Evolutionary conservation across 92 coral and sea anemone species (phyloP).

Genomic region (Epizoanthus stellaris): DNA sequence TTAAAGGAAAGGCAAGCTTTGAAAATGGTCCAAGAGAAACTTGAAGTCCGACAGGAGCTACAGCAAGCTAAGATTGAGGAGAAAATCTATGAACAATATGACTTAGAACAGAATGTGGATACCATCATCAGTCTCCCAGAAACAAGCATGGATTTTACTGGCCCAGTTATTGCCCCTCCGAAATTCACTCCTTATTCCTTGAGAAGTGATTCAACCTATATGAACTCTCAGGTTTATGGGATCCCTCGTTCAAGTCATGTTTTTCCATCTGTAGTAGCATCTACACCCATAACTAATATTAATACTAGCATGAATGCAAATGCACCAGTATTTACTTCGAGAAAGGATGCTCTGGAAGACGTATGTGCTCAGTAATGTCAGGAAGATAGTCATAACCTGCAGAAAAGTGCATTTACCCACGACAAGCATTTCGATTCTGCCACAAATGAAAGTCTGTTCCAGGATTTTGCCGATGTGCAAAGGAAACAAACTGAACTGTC

Average conservation of each 20-base stretch:
- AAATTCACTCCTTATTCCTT: too few species aligned
- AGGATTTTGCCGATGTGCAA: conserved; percentile 63
- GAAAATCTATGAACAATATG: conserved; percentile 61
- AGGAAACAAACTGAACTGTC: conserved; percentile 64
- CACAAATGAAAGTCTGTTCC: too few species aligned
- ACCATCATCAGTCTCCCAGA: conserved; percentile 11
- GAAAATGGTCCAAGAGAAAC: conserved; percentile 61
- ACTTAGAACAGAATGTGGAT: conserved; percentile 30
- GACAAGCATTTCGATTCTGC: too few species aligned
- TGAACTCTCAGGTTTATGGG: too few species aligned
- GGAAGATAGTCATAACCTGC: background rate
- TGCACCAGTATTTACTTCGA: background rate
- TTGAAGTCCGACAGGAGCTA: conserved; percentile 57
- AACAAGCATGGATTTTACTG: background rate
- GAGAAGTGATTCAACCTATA: too few species aligned
- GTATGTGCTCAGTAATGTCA: background rate
- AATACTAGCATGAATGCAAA: background rate
- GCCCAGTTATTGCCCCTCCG: too few species aligned
- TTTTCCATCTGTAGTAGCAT: background rate
- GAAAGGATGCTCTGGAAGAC: background rate
- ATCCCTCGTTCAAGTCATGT: background rate
- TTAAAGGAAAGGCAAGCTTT: conserved; percentile 60
- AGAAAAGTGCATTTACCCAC: background rate
- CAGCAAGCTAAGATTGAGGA: conserved; percentile 74
- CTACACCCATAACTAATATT: background rate